Percentiles rank a stretch among this genome's conserved stretches.
phyloP scores from a whole-genome alignment of 2,888 invertebrate species.

The Lottia scabra region DNA sequence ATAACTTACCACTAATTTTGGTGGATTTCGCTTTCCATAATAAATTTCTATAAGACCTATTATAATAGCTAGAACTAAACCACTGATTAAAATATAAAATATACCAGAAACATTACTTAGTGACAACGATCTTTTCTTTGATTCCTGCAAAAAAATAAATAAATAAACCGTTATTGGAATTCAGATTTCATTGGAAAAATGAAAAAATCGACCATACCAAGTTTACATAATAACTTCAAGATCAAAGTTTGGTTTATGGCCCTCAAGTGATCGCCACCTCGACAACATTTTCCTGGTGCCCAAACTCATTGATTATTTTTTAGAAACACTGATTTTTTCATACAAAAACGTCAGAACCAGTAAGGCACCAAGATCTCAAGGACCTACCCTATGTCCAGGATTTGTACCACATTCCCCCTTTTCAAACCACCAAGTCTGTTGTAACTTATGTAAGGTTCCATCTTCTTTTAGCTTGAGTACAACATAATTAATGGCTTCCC shows the following conservation, averaged over 20 bases:
- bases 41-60: slow-evolving; percentile 96
- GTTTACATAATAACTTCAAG: too few relatives aligned
- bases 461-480: slow-evolving; percentile 90
- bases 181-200: too few relatives aligned
- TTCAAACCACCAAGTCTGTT: slow-evolving; percentile 96
- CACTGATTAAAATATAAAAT: slow-evolving; percentile 97
- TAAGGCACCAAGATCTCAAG: too few relatives aligned
- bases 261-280: too few relatives aligned
- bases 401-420: slow-evolving; percentile 70
- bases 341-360: too few relatives aligned
- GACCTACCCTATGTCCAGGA: slow-evolving; percentile 44
- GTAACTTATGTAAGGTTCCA: slow-evolving; percentile 88
- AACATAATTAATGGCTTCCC: slow-evolving; percentile 91
- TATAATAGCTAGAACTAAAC: slow-evolving; percentile 88
- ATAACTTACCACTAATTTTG: slow-evolving; percentile 26
- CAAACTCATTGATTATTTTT: too few relatives aligned
- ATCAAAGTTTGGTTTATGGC: too few relatives aligned
- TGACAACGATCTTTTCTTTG: slow-evolving; percentile 77
- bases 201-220: too few relatives aligned
- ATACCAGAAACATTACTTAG: slow-evolving; percentile 97
- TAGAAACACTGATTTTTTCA: too few relatives aligned
- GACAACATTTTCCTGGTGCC: too few relatives aligned
- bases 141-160: slow-evolving; percentile 74
- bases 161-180: too few relatives aligned
- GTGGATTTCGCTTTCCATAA: slow-evolving; percentile 73